phyloP scores from a whole-genome alignment of 2,888 invertebrate species.

The Trachelus troglodyta region DNA sequence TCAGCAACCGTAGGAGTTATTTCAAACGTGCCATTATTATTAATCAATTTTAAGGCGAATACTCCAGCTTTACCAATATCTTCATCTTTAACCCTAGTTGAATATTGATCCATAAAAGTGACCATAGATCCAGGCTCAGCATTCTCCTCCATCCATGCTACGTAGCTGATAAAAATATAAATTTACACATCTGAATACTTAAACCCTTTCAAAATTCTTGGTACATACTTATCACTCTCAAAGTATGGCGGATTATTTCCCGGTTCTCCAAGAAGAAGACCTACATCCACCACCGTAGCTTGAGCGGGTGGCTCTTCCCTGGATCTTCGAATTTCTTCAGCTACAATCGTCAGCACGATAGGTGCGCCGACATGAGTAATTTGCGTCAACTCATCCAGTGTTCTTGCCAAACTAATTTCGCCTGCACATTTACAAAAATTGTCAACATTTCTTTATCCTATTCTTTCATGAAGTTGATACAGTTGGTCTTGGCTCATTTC shows the following conservation, averaged over 20 bases:
- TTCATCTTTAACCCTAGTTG: slow-evolving; percentile 79
- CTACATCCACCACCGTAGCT: slow-evolving; percentile 85
- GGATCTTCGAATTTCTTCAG: slow-evolving; percentile 83
- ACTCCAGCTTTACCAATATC: slow-evolving; percentile 87
- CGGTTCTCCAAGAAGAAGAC: slow-evolving; percentile 82
- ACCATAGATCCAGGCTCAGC: slow-evolving; percentile 83
- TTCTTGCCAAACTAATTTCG: slow-evolving; percentile 76
- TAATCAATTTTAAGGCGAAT: slow-evolving; percentile 80
- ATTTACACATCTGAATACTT: neutral
- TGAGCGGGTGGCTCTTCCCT: slow-evolving; percentile 82
- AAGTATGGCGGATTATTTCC: slow-evolving; percentile 84
- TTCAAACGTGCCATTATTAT: slow-evolving; percentile 90
- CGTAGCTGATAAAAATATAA: slow-evolving; percentile 70
- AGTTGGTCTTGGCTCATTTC: neutral
- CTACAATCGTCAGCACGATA: slow-evolving; percentile 84
- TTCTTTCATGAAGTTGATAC: neutral
- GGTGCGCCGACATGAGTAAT: slow-evolving; percentile 87
- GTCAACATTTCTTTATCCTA: neutral
- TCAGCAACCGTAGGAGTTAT: slow-evolving; percentile 86
- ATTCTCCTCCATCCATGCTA: slow-evolving; percentile 83
- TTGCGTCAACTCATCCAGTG: slow-evolving; percentile 82
- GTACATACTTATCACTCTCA: slow-evolving; percentile 79
- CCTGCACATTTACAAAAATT: slow-evolving; percentile 66
- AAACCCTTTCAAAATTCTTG: neutral
- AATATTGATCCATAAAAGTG: slow-evolving; percentile 78